A percentile compares a stretch with the other conserved stretches of the same genome.
Conservation (phyloP, 92 coral and sea anemone species). For the Siderastrea siderea region DNA sequence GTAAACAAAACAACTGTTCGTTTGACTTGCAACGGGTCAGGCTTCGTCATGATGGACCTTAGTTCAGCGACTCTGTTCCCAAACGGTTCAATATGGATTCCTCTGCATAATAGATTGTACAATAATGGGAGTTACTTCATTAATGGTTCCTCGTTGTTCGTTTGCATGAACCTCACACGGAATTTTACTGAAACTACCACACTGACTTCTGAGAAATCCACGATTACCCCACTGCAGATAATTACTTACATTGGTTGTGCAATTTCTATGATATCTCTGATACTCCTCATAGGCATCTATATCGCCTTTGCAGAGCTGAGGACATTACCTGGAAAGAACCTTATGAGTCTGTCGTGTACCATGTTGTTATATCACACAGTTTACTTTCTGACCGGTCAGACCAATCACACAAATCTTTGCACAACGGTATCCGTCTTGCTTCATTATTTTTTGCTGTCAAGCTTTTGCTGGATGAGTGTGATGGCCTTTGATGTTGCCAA, state of each 20-base stretch:
- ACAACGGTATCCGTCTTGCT: slow-evolving; percentile 55
- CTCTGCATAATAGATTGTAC: slow-evolving; percentile 1
- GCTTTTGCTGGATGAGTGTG: slow-evolving; percentile 79
- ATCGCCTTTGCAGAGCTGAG: slow-evolving; percentile 47
- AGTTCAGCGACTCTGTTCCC: neutral
- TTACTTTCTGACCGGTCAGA: slow-evolving; percentile 52
- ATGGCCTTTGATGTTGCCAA: slow-evolving; percentile 75
- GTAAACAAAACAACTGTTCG: neutral
- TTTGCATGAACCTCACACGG: slow-evolving; percentile 14
- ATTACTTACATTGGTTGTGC: slow-evolving; percentile 58
- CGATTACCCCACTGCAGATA: slow-evolving; percentile 12
- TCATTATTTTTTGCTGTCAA: slow-evolving; percentile 66
- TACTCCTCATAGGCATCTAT: slow-evolving; percentile 63
- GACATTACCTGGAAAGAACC: slow-evolving; percentile 77
- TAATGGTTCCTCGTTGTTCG: slow-evolving; percentile 21
- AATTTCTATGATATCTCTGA: slow-evolving; percentile 51
- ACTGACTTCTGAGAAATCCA: neutral
- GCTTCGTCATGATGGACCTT: slow-evolving; percentile 2
- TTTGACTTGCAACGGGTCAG: neutral
- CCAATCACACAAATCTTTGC: slow-evolving; percentile 59
- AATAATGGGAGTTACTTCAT: slow-evolving; percentile 4
- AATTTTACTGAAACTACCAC: neutral
- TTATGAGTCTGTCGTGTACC: slow-evolving; percentile 69
- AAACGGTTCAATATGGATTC: slow-evolving; percentile 39
- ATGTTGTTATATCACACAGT: slow-evolving; percentile 61